These are phyloP conservation scores for Pelochelys cantorii DNA, from an alignment of 2,797 vertebrate genomes.

Conservation along the genomic window DNA sequence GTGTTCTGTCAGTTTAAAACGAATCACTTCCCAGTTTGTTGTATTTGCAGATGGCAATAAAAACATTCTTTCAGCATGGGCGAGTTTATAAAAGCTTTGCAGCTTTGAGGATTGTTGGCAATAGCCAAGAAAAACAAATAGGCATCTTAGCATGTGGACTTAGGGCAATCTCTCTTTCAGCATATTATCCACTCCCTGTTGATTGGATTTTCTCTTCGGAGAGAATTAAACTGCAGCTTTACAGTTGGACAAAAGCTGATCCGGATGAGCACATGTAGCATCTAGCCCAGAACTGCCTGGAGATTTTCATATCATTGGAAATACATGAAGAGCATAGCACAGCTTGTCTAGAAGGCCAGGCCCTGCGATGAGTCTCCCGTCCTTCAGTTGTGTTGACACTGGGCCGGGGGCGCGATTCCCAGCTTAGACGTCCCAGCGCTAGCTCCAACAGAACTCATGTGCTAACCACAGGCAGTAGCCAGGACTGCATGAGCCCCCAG, in stretches of 20 bases:
- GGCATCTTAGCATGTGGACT: background rate
- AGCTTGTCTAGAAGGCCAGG: constrained; percentile 22
- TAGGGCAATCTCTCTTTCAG: constrained; percentile 33
- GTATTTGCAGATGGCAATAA: background rate
- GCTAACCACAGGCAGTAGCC: too few relatives aligned
- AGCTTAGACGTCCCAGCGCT: too few relatives aligned
- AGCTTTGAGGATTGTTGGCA: constrained; percentile 31
- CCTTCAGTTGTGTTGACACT: background rate
- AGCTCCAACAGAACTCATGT: too few relatives aligned
- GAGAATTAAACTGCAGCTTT: constrained; percentile 18
- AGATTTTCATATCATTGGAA: background rate
- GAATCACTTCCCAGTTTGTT: background rate
- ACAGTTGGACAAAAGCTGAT: background rate
- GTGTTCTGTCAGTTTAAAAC: constrained; percentile 33
- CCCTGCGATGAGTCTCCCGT: constrained; percentile 17
- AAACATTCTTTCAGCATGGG: background rate
- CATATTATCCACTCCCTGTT: constrained; percentile 11
- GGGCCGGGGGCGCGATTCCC: background rate
- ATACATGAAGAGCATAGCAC: background rate
- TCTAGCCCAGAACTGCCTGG: background rate
- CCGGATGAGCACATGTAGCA: background rate
- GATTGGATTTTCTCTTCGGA: constrained; percentile 35
- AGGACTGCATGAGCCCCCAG: too few relatives aligned
- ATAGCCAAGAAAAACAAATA: background rate
- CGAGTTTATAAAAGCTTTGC: background rate